Conservation (phyloP, 53 echinoderm and acorn worm genomes). For the Glandiceps talaboti region DNA sequence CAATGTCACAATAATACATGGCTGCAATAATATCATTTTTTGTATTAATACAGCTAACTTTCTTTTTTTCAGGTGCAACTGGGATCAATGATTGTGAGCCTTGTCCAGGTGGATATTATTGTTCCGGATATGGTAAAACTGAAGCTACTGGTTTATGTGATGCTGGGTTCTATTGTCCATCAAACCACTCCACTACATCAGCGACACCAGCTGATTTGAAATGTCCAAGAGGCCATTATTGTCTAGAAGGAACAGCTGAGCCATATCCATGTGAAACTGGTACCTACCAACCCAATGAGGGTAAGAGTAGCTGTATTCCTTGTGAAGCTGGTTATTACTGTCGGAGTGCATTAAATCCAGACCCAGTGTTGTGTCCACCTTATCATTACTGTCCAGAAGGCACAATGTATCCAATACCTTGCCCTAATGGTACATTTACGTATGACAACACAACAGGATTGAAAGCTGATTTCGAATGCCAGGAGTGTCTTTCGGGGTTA, state of each 20-base stretch:
- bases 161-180: constrained; percentile 89
- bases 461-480: constrained; percentile 67
- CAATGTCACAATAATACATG: too few species aligned
- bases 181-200: constrained; percentile 62
- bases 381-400: constrained; percentile 93
- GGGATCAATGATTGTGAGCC: constrained; percentile 67
- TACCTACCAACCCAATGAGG: constrained; percentile 82
- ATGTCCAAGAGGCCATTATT: constrained; percentile 89
- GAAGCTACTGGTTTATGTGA: constrained; percentile 59
- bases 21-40: too few species aligned
- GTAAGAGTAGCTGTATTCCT: constrained; percentile 61
- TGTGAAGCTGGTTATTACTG: constrained; percentile 98
- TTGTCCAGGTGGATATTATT: constrained; percentile 89
- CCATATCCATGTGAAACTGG: constrained; percentile 81
- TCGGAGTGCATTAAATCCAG: constrained; percentile 83
- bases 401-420: constrained; percentile 73
- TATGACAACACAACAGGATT: constrained; percentile 80
- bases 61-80: constrained; percentile 65
- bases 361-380: constrained; percentile 79
- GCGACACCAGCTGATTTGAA: constrained; percentile 48
- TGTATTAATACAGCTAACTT: too few species aligned
- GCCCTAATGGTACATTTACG: constrained; percentile 96
- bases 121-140: constrained; percentile 66
- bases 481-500: constrained; percentile 65
- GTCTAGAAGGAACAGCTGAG: constrained; percentile 61